Evolutionary conservation across 2,113 vertebrate genomes (phyloP).

Genomic region (Dasyornis broadbenti): DNA sequence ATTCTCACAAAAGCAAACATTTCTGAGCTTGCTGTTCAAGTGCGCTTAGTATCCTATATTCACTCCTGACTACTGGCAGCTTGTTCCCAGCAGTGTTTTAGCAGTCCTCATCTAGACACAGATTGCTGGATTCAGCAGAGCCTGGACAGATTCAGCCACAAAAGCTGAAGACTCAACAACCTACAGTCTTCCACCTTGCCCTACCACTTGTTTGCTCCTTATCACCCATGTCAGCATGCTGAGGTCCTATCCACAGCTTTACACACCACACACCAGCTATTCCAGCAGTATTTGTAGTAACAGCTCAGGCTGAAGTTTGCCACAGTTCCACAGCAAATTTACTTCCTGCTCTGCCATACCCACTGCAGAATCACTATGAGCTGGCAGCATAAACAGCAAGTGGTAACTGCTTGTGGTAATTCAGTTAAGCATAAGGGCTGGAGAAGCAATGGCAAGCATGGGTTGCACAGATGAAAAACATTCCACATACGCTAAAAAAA

Average conservation of each 20-base stretch:
- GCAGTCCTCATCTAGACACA: not conserved
- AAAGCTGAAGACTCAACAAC: not conserved
- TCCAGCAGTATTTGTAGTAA: not conserved
- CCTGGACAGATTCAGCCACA: not conserved
- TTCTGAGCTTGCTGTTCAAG: not conserved
- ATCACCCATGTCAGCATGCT: not conserved
- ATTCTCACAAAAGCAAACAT: not conserved
- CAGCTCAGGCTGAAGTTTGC: not conserved
- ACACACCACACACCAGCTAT: not conserved
- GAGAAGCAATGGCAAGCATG: not conserved
- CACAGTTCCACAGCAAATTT: not conserved
- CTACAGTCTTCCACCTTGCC: not conserved
- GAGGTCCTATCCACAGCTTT: not conserved
- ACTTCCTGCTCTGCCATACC: not conserved
- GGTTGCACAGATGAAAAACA: not conserved
- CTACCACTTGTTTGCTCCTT: not conserved
- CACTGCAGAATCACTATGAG: not conserved
- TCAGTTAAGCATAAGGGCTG: not conserved
- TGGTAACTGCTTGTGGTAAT: not conserved
- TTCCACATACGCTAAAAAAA: not conserved
- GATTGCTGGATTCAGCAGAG: not conserved
- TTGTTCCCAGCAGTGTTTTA: not conserved
- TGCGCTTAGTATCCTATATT: not conserved
- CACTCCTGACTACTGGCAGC: not conserved
- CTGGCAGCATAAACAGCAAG: not conserved